Conservation (phyloP, 2,888 invertebrate genomes). For the Phania funesta region DNA sequence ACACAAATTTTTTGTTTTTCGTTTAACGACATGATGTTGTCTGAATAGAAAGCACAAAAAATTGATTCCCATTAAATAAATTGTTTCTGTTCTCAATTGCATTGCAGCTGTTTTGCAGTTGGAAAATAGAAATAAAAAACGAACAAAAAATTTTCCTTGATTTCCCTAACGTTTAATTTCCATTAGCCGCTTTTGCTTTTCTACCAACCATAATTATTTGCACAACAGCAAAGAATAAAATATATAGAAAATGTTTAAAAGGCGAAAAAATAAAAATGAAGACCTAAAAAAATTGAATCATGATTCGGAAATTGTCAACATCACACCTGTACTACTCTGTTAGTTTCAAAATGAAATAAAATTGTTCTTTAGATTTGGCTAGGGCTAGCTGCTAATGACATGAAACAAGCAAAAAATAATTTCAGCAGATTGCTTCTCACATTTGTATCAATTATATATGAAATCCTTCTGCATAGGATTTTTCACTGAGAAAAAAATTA, state of each 20-base stretch:
- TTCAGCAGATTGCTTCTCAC: constrained; percentile 53
- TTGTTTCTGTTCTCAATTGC: constrained; percentile 50
- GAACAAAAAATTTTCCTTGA: constrained; percentile 46
- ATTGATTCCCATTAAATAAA: constrained; percentile 53
- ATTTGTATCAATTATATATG: constrained; percentile 56
- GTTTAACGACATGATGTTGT: constrained; percentile 18
- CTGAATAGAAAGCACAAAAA: background rate
- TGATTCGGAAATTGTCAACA: constrained; percentile 62
- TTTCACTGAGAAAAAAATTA: background rate
- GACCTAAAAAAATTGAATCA: constrained; percentile 47
- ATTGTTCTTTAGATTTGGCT: constrained; percentile 19
- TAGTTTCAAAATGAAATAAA: constrained; percentile 19
- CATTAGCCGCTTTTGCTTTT: constrained; percentile 54
- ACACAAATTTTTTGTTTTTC: background rate
- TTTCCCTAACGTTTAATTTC: constrained; percentile 67
- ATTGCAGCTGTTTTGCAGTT: constrained; percentile 11
- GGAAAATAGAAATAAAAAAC: constrained; percentile 13
- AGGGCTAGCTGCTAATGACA: background rate
- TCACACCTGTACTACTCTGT: constrained; percentile 51
- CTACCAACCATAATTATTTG: constrained; percentile 27
- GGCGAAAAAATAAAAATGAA: background rate
- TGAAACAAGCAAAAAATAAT: constrained; percentile 25
- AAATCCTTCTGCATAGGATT: constrained; percentile 31
- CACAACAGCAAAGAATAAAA: constrained; percentile 8
- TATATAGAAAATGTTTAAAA: constrained; percentile 8